phyloP scores from a whole-genome alignment of 2,797 vertebrate genomes.

The Manis pentadactyla region DNA sequence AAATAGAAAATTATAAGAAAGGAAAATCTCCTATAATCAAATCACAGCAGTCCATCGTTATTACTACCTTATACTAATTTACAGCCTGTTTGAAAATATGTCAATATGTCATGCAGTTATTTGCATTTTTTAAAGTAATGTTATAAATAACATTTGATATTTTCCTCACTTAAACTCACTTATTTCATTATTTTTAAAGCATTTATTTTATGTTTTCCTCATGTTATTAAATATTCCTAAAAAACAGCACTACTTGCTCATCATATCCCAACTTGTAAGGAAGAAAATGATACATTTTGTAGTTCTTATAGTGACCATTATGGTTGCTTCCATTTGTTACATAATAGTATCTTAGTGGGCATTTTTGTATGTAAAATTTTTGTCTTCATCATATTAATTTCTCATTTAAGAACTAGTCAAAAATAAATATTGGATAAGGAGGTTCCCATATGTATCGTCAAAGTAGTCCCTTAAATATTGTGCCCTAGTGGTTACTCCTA shows the following conservation, averaged over 20 bases:
- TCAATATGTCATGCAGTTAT: neutral
- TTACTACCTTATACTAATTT: neutral
- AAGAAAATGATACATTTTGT: neutral
- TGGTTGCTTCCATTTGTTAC: neutral
- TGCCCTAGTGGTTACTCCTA: neutral
- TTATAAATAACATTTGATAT: neutral
- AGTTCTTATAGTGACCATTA: neutral
- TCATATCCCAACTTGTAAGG: neutral
- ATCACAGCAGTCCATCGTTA: neutral
- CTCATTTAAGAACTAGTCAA: neutral
- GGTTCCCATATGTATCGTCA: neutral
- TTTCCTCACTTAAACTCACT: neutral
- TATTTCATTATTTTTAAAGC: neutral
- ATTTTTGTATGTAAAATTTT: neutral
- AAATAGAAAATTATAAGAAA: neutral
- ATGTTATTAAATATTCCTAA: neutral
- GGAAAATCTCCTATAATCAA: neutral
- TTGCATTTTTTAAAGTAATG: neutral
- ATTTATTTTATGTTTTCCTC: neutral
- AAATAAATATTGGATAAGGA: neutral
- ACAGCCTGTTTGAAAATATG: neutral
- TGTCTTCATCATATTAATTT: neutral
- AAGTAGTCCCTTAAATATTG: neutral
- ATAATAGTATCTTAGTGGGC: neutral
- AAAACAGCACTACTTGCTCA: neutral